Evolutionary conservation across 2,113 vertebrate species (phyloP).

Genomic region (Turdus rufiventris): DNA sequence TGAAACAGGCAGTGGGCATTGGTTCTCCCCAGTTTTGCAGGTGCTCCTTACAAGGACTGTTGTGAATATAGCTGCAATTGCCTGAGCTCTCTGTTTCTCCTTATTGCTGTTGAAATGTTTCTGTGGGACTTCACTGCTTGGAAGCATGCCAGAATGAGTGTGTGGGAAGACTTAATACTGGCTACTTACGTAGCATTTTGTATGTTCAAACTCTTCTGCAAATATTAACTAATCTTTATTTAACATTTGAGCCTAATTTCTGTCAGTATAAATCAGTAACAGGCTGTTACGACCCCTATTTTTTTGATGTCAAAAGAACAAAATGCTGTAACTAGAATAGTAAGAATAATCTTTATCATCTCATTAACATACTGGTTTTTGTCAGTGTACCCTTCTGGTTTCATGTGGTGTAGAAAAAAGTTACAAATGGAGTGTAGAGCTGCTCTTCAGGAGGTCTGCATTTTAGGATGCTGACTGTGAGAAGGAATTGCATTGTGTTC

Average conservation of each 20-base stretch:
- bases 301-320: not conserved
- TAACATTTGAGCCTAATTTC: constrained; percentile 29
- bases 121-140: constrained; percentile 54
- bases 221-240: constrained; percentile 45
- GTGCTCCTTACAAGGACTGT: not conserved
- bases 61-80: not conserved
- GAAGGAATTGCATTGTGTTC: not conserved
- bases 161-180: constrained; percentile 64
- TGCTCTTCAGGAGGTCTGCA: not conserved
- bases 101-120: constrained; percentile 37
- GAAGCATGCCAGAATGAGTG: constrained; percentile 44
- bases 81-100: constrained; percentile 4
- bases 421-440: not conserved
- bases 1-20: not conserved
- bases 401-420: not conserved
- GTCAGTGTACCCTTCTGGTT: not conserved
- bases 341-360: constrained; percentile 7
- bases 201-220: constrained; percentile 29
- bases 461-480: not conserved
- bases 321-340: not conserved
- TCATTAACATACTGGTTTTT: not conserved
- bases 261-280: constrained; percentile 17
- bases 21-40: not conserved
- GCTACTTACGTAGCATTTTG: constrained; percentile 49
- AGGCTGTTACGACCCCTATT: not conserved